phyloP scores from a whole-genome alignment of 2,113 vertebrate genomes.

The Rhipidura dahli region DNA sequence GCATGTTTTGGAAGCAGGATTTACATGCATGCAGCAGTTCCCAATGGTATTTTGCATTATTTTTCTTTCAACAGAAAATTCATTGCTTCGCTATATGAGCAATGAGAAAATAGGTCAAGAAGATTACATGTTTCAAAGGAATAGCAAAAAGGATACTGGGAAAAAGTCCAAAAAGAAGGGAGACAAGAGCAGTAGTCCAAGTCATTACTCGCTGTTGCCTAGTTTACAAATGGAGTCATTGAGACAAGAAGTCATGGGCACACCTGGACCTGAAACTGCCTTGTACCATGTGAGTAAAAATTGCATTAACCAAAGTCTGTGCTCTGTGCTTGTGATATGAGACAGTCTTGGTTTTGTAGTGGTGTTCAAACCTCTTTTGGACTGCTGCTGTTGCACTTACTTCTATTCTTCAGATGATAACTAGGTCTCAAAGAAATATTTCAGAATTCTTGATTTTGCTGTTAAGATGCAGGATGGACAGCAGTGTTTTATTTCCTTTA shows the following conservation, averaged over 20 bases:
- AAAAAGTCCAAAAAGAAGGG: conserved; percentile 94
- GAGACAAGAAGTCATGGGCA: conserved; percentile 87
- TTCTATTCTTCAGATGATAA: background rate
- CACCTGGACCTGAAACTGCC: conserved; percentile 87
- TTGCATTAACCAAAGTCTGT: background rate
- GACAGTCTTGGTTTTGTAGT: background rate
- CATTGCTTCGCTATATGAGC: conserved; percentile 90
- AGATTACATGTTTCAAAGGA: conserved; percentile 91
- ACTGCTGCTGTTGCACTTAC: background rate
- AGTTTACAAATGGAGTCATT: conserved; percentile 93
- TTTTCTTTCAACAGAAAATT: conserved; percentile 82
- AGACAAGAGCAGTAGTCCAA: conserved; percentile 92
- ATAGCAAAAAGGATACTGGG: conserved; percentile 89
- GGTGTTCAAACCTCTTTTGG: background rate
- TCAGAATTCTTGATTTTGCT: background rate
- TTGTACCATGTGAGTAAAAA: conserved; percentile 88
- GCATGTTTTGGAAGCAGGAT: background rate
- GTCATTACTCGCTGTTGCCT: conserved; percentile 88
- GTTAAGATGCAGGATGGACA: background rate
- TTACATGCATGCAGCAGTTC: background rate
- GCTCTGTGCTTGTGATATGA: background rate
- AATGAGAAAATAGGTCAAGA: conserved; percentile 89
- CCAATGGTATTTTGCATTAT: conserved; percentile 29
- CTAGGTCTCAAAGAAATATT: background rate
- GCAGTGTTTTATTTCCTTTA: background rate